Evolutionary conservation across 2,113 vertebrate genomes (phyloP).

Genomic region (Rhodinocichla rosea): DNA sequence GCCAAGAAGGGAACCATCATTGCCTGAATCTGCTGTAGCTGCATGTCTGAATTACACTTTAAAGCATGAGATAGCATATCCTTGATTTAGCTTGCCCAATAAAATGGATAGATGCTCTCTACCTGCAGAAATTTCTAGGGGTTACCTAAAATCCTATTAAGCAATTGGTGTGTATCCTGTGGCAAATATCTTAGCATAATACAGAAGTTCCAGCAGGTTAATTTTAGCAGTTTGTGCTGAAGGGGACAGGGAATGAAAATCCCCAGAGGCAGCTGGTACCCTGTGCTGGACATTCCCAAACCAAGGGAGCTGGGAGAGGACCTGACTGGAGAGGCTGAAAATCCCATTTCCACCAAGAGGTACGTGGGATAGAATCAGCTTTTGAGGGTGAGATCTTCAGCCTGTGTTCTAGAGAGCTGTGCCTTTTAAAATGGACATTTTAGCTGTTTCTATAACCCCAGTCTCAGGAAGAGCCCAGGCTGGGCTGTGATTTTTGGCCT

Average conservation of each 20-base stretch:
- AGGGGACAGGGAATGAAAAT: not conserved
- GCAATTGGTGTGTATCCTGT: not conserved
- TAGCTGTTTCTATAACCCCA: fast-evolving
- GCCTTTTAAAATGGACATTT: not conserved
- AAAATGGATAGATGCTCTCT: not conserved
- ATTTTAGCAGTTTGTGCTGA: not conserved
- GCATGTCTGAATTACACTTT: not conserved
- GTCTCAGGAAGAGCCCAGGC: not conserved
- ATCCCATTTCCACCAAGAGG: not conserved
- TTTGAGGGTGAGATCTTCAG: not conserved
- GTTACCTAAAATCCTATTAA: not conserved
- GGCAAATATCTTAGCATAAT: not conserved
- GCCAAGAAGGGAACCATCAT: not conserved
- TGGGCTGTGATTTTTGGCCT: fast-evolving
- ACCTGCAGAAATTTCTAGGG: not conserved
- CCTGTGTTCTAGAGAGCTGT: not conserved
- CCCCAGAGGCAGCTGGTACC: not conserved
- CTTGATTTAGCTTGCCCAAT: not conserved
- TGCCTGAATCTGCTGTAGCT: not conserved
- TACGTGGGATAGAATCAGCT: not conserved
- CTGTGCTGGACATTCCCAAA: not conserved
- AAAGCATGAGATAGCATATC: not conserved
- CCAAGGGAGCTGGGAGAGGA: fast-evolving
- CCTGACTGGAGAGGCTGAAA: not conserved
- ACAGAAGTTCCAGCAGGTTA: not conserved